Evolutionary conservation across 2,888 invertebrate species (phyloP).

Genomic region (Deroplatys truncata): DNA sequence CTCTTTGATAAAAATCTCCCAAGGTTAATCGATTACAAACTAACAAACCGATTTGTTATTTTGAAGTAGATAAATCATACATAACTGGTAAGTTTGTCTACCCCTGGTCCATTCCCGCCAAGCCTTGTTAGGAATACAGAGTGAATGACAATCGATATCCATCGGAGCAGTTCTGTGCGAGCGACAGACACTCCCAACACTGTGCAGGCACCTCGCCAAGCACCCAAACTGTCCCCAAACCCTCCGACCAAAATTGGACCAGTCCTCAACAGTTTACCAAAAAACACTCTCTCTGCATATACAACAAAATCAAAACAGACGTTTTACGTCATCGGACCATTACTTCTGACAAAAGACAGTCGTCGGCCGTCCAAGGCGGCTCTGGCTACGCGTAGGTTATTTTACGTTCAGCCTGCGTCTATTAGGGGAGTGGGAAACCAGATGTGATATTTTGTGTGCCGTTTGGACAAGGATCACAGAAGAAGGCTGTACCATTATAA

Average conservation of each 20-base stretch:
- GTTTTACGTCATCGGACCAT: neutral
- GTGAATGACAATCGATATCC: neutral
- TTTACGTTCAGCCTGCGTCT: neutral
- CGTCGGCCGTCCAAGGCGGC: neutral
- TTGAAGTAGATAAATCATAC: too few relatives aligned
- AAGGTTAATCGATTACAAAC: too few relatives aligned
- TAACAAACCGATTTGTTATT: too few relatives aligned
- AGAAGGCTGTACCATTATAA: too few relatives aligned
- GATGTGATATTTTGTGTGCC: too few relatives aligned
- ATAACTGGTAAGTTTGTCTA: neutral
- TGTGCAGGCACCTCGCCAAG: neutral
- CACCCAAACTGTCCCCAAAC: neutral
- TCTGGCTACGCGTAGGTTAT: neutral
- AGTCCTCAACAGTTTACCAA: neutral
- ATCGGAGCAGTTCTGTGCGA: neutral
- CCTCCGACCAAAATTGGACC: neutral
- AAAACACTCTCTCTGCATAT: neutral
- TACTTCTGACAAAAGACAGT: neutral
- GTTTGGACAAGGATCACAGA: too few relatives aligned
- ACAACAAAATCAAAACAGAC: neutral
- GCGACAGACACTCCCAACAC: neutral
- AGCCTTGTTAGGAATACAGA: neutral
- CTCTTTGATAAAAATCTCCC: too few relatives aligned
- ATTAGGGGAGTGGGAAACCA: too few relatives aligned
- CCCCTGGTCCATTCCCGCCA: neutral